Evolutionary conservation across 2,888 invertebrate species (phyloP).

Genomic region (Leptinotarsa juncta): DNA sequence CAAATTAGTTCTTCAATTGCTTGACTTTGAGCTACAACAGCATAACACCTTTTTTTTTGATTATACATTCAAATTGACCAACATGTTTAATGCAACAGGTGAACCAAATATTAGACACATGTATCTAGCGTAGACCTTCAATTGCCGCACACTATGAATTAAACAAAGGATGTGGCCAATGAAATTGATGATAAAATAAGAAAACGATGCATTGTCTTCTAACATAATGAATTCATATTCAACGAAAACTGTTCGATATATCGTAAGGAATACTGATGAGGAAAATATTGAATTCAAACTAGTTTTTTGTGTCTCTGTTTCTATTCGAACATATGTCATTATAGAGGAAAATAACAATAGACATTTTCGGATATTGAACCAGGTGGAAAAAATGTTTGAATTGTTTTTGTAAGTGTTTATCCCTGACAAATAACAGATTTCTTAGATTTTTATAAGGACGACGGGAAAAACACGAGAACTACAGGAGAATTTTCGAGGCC

Average conservation of each 20-base stretch:
- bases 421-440: too few species aligned
- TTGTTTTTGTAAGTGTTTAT: too few species aligned
- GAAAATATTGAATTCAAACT: not conserved
- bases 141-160: constrained; percentile 10
- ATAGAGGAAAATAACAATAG: not conserved
- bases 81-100: constrained; percentile 35
- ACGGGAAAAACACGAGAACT: too few species aligned
- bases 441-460: too few species aligned
- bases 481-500: too few species aligned
- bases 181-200: constrained; percentile 20
- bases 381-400: not conserved
- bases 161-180: constrained; percentile 13
- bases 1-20: constrained; percentile 29
- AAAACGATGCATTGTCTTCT: constrained; percentile 17
- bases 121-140: constrained; percentile 8
- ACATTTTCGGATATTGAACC: not conserved
- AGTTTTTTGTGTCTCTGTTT: too few species aligned
- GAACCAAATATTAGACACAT: constrained; percentile 27
- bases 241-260: constrained; percentile 8
- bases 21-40: constrained; percentile 19
- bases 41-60: constrained; percentile 31
- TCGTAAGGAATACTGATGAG: constrained; percentile 13
- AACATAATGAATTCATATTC: not conserved
- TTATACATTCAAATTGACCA: constrained; percentile 29
- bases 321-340: too few species aligned